These are phyloP conservation scores for Leucophenga montana DNA, from an alignment of 2,888 invertebrate species.

Conservation along the genomic window DNA sequence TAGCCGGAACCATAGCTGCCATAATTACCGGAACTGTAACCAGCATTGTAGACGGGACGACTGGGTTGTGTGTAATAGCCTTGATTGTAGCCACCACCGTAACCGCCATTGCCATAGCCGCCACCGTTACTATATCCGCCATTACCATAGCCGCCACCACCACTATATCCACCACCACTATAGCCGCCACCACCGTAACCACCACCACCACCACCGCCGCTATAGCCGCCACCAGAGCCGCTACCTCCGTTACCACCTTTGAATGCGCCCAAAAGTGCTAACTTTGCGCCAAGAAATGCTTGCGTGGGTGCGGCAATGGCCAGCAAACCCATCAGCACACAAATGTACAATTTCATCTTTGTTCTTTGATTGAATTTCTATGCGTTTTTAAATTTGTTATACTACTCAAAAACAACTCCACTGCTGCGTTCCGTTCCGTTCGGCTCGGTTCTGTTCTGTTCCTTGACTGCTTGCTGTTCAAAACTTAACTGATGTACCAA, in stretches of 20 bases:
- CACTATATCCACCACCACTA: conserved; percentile 50
- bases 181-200: conserved; percentile 51
- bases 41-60: conserved; percentile 50
- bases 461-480: conserved; percentile 33
- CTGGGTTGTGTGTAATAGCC: conserved; percentile 55
- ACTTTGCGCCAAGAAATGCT: conserved; percentile 65
- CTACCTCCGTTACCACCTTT: conserved; percentile 47
- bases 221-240: conserved; percentile 35
- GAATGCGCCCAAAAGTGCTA: conserved; percentile 61
- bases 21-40: conserved; percentile 35
- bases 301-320: conserved; percentile 57
- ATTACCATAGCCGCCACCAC: conserved; percentile 42
- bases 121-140: conserved; percentile 43
- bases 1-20: conserved; percentile 30
- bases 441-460: background rate
- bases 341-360: conserved; percentile 60
- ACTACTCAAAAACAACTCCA: no score
- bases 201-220: conserved; percentile 36
- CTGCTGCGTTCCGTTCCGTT: no score
- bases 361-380: background rate
- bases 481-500: conserved; percentile 63
- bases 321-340: conserved; percentile 54
- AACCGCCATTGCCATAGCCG: conserved; percentile 34
- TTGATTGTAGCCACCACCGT: conserved; percentile 50
- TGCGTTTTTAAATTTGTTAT: no score